Evolutionary conservation across 1,140 invertebrate species (phyloP), one percentile per base, ranked within the genome.

Genomic region (Trichonephila clavipes): DNA sequence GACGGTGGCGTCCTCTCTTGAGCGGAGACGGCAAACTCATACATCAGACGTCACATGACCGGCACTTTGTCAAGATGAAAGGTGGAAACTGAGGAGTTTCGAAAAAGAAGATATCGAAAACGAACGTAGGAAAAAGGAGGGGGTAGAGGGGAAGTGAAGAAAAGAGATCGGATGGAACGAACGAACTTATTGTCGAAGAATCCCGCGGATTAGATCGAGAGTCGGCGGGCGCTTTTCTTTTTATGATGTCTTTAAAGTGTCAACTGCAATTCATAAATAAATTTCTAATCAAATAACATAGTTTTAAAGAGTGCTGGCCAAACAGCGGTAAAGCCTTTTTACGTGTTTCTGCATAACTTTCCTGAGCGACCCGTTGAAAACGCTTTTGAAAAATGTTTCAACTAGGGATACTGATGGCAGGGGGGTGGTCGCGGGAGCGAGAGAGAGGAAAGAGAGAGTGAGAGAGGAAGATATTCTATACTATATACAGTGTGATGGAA

Each of bases 231-330:
- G 66, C 85, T 90, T 90, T 94, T 88, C 82, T 91, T 94, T 94
- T 94, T 94, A 94, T 94, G 89, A 88, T 94, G 88, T 94, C 88
- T 91, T 94, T 94, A 94, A 94, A 94, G 94, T 94, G 94, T 94
- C 94, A 94, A 94, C 88, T 90, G 82, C 94, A 94, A 94, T 94
- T 94, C 94, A 94, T 94, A 94, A 94, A 94, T 94, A 94, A 94
- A 94, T 94, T 94, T 92, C 89, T 94, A 94, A 94, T 94, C 94
- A 94, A 94, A 94, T 94, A 94, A 94, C 94, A 94, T 90, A 91
- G 94, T 94, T 94, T 94, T 94, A 94, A 94, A 94, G 94, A 94
- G 88, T 90, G 58, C 82, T 91, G 89, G 89, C 94, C 93, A 94
- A 94, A 94, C 93, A 94, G 88, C 88, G 94, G 88, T 91, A 94